Evolutionary conservation across 2,888 invertebrate genomes (phyloP), one percentile per base, ranked within the genome.

Genomic region (Oegoconia quadripuncta): DNA sequence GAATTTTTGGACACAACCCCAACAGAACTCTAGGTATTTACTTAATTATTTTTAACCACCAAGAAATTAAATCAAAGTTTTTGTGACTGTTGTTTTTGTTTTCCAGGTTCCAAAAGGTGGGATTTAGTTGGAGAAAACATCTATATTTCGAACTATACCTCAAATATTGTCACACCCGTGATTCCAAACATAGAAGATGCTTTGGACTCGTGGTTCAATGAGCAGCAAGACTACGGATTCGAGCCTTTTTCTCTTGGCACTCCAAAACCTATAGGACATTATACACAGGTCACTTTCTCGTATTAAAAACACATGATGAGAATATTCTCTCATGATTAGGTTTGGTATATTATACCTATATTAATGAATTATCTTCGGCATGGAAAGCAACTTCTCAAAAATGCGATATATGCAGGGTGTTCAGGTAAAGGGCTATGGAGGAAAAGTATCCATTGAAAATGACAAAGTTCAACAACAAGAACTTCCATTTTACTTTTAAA

Each of bases 31-130:
- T 59, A 22, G 50, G 61, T 64, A 43, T 47, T 34, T 28, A 36
- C 28, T 31, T 34, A 8, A 20, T 29, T 30, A 17, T 13, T 33
- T 26, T 22, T 27, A 26, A 12, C n/a, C n/a, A n/a, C n/a, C n/a
- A n/a, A n/a, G n/a, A n/a, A n/a, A n/a, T n/a, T 1, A 27, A 11
- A 27, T 11, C 2, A 7, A 27, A 18, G 9, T 9, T 32, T 32
- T 7, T 20, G 7, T 17, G 7, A 13, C 22, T 18, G 2, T 32
- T 22, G 9, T 11, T n/a, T 16, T 17, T 34, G 3, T 27, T n/a
- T n/a, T n/a, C n/a, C n/a, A 63, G 60, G 39, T 36, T 57, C 61
- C 23, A 33, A 41, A 3, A 50, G 62, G 8, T 64, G 64, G 64
- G 37, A 35, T 3, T 30, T 50, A 27, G 37, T 59, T 7, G 64